Conservation (phyloP, 2,888 invertebrate species). For the Incurvaria masculella region DNA sequence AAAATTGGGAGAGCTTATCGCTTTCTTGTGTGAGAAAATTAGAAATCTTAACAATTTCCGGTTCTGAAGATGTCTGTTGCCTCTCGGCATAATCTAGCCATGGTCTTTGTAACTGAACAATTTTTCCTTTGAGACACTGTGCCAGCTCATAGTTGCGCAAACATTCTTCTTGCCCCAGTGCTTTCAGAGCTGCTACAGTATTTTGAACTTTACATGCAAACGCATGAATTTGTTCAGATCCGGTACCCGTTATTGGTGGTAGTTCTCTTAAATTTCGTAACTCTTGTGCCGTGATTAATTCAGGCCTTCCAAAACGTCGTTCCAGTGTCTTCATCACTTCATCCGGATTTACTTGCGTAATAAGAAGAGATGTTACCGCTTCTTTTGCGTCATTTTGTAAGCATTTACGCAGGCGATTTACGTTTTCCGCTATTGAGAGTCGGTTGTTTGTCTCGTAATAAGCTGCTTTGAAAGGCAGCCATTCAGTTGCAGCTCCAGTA, state of each 20-base stretch:
- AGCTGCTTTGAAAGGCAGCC: not conserved
- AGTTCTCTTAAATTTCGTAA: not conserved
- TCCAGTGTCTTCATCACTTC: not conserved
- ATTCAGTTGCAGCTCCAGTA: not conserved
- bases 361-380: not conserved
- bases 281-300: not conserved
- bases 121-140: not conserved
- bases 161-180: not conserved
- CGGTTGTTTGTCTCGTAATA: not conserved
- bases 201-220: not conserved
- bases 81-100: not conserved
- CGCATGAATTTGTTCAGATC: not conserved
- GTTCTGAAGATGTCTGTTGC: not conserved
- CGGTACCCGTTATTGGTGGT: not conserved
- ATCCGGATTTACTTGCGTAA: not conserved
- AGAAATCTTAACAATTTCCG: not conserved
- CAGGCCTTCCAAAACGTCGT: not conserved
- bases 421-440: too few species aligned
- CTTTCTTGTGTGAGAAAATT: not conserved
- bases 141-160: not conserved
- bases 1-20: not conserved
- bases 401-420: not conserved
- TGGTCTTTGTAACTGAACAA: not conserved
- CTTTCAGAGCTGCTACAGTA: not conserved
- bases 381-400: not conserved